Evolutionary conservation across 2,113 vertebrate species (phyloP).

Genomic region (Chrysochloris asiatica): DNA sequence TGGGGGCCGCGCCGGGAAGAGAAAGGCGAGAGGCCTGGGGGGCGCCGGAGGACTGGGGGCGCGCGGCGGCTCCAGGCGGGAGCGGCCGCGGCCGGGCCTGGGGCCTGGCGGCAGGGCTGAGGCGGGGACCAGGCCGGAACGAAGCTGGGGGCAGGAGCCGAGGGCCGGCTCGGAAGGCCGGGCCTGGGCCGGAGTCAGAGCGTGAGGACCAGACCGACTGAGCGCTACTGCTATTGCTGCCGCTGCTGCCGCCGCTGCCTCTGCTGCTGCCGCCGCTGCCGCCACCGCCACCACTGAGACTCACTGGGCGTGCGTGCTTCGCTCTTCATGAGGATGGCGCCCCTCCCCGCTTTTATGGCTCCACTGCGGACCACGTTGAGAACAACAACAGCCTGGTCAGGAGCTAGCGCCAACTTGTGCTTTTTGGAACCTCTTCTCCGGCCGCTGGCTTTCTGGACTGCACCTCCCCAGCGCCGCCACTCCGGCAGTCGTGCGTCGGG

Average conservation of each 20-base stretch:
- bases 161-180: not conserved
- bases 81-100: constrained; percentile 69
- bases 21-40: constrained; percentile 48
- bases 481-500: not conserved
- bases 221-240: not conserved
- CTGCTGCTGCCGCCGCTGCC: fast-evolving
- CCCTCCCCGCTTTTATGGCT: constrained; percentile 80
- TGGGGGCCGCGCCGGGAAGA: constrained; percentile 48
- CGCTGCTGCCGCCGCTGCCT: not conserved
- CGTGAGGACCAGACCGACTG: no score
- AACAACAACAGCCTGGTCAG: constrained; percentile 88
- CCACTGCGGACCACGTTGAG: constrained; percentile 89
- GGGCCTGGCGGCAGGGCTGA: constrained; percentile 35
- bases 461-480: not conserved
- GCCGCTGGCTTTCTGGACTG: not conserved
- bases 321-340: constrained; percentile 58
- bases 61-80: constrained; percentile 65
- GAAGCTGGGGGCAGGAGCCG: not conserved
- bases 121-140: not conserved
- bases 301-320: constrained; percentile 28
- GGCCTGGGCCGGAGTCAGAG: fast-evolving
- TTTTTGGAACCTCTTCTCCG: constrained; percentile 80
- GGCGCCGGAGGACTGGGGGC: constrained; percentile 46
- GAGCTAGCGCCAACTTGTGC: constrained; percentile 84
- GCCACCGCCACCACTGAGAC: no score